Base-by-base conservation (phyloP, 1,140 invertebrate genomes). In the Pseudomyrmex pallidus region DNA sequence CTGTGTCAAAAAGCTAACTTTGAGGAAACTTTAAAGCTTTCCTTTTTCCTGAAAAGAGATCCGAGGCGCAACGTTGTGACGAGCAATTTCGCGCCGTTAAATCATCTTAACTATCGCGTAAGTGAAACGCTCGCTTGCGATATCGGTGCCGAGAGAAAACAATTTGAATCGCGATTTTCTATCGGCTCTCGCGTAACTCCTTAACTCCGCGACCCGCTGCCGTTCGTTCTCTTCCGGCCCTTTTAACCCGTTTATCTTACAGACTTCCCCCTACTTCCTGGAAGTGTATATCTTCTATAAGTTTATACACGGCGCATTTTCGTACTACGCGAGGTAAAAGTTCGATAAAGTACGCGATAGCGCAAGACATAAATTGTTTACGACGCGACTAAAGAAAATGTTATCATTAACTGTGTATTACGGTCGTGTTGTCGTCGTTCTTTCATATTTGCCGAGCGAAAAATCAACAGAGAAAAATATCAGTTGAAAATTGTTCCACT, bases 111-210 rank as follows among this genome's bases (percentile, higher is more conserved):
- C 66, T 72, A 78, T 80, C 44, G 46, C 59, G 72, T 80, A 20
- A 8, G 76, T 80, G 20, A 80, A 80, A 59, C 44, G 64, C 35
- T 22, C 62, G 20, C 13, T 17, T 12, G 25, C 64, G 76, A 17
- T 59, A 48, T 20, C 54, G 54, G 35, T 20, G 64, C 20, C 20
- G 54, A 48, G 52, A 78, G 35, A 35, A 35, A 80, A 80, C 66
- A 80, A 80, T 80, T 80, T 80, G 76, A 72, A 59, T 80, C 54
- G 66, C 76, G 54, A 59, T 50, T 70, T 57, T 80, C 76, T 50
- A 72, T 72, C 76, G 74, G 22, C 13, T 50, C 25, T 22, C 52
- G 35, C 35, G 56, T 70, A 80, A 80, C 46, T 80, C 46, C 44
- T 80, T 7, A 22, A 68, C 56, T 50, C 48, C 44, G 66, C 66